Conservation (phyloP, 2,888 invertebrate genomes). For the Trichopria drosophilae region DNA sequence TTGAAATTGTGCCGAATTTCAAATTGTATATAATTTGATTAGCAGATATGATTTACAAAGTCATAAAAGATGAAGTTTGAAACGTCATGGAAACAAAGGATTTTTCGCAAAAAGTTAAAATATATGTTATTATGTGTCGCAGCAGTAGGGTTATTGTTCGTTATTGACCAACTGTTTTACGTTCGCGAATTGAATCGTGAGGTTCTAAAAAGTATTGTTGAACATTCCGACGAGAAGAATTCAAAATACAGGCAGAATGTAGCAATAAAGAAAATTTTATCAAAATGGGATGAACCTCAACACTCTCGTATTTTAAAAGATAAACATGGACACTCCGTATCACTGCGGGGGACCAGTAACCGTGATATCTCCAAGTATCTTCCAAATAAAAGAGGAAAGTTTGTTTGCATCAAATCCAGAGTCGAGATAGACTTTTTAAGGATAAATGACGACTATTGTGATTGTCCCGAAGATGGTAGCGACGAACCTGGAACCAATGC, state of each 20-base stretch:
- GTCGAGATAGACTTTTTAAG: conserved; percentile 62
- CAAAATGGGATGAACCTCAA: conserved; percentile 39
- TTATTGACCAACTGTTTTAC: conserved; percentile 56
- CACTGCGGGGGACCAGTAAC: conserved; percentile 55
- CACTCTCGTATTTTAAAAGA: conserved; percentile 41
- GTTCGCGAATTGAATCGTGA: conserved; percentile 54
- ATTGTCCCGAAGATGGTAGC: conserved; percentile 74
- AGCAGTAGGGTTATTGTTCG: conserved; percentile 55
- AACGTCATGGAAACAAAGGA: conserved; percentile 36
- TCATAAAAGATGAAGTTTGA: too few species aligned
- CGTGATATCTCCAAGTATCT: conserved; percentile 58
- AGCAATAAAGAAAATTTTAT: conserved; percentile 16
- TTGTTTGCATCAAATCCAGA: conserved; percentile 58
- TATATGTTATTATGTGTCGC: conserved; percentile 56
- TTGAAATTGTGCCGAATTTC: too few species aligned
- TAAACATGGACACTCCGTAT: conserved; percentile 38
- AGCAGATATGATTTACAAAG: too few species aligned
- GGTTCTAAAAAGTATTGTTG: conserved; percentile 30
- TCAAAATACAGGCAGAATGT: conserved; percentile 11
- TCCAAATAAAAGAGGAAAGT: conserved; percentile 58
- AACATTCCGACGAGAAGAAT: neutral
- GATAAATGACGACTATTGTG: conserved; percentile 86
- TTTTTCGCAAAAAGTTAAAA: conserved; percentile 52
- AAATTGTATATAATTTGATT: too few species aligned
- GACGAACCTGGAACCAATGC: conserved; percentile 88